phyloP scores from a whole-genome alignment of 2,888 invertebrate genomes.

The Tuta absoluta region DNA sequence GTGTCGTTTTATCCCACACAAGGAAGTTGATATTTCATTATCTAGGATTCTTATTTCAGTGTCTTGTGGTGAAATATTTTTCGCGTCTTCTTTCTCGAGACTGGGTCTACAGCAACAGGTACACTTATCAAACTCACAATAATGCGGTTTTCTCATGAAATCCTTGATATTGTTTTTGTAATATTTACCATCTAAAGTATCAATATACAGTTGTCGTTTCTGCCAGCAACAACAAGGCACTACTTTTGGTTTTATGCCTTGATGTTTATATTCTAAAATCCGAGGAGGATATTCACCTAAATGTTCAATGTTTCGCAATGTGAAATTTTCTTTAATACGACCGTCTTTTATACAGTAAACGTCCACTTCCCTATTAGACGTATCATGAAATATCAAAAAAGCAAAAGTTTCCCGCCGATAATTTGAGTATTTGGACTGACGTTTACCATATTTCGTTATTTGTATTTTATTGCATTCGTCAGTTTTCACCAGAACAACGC shows the following conservation, averaged over 20 bases:
- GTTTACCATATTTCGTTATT: background rate
- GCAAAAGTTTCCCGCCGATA: background rate
- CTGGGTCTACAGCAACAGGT: slow-evolving; percentile 2
- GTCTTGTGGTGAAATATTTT: background rate
- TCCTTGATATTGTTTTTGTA: background rate
- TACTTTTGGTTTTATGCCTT: background rate
- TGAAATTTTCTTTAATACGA: background rate
- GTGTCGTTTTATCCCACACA: background rate
- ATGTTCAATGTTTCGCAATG: background rate
- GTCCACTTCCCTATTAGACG: background rate
- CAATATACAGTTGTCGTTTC: background rate
- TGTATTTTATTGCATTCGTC: background rate
- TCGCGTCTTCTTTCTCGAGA: background rate
- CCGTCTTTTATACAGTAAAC: background rate
- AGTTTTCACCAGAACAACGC: slow-evolving; percentile 16
- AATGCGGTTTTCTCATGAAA: background rate
- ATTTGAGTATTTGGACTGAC: background rate
- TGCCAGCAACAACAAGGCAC: slow-evolving; percentile 6
- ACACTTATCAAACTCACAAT: background rate
- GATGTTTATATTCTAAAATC: background rate
- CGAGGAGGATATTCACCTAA: background rate
- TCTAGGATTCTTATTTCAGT: slow-evolving; percentile 27
- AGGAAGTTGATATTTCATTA: slow-evolving; percentile 12
- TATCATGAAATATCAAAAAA: background rate
- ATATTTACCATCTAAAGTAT: background rate